Conservation (phyloP, 2,113 vertebrate genomes). For the Gracilinanus agilis region DNA sequence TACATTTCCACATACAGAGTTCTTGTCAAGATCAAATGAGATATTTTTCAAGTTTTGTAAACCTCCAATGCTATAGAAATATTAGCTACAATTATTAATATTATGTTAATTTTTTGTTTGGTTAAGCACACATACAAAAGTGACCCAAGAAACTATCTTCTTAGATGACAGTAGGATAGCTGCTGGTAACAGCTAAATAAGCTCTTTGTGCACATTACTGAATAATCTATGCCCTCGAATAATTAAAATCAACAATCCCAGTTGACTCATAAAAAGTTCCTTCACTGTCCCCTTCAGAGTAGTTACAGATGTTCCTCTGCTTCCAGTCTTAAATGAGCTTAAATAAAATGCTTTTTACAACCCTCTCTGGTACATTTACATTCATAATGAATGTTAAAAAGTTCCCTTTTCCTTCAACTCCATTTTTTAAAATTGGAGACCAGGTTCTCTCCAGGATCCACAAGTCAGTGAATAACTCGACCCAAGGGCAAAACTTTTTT, state of each 20-base stretch:
- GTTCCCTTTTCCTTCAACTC: slow-evolving; percentile 54
- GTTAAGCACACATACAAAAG: neutral
- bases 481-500: slow-evolving; percentile 46
- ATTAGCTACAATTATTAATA: neutral
- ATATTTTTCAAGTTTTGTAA: neutral
- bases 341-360: slow-evolving; percentile 73
- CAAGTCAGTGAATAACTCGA: slow-evolving; percentile 46
- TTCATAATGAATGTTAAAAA: slow-evolving; percentile 72
- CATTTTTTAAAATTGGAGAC: slow-evolving; percentile 62
- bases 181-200: neutral
- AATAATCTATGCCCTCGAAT: slow-evolving; percentile 70
- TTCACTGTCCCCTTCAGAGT: slow-evolving; percentile 71
- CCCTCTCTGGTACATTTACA: slow-evolving; percentile 69
- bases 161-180: slow-evolving; percentile 35
- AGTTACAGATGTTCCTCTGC: slow-evolving; percentile 77
- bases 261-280: slow-evolving; percentile 72
- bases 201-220: slow-evolving; percentile 63
- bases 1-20: neutral
- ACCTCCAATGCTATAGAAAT: neutral
- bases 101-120: neutral
- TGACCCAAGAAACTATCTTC: neutral
- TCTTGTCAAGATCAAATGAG: neutral
- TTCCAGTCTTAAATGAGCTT: slow-evolving; percentile 67
- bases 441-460: slow-evolving; percentile 20
- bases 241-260: slow-evolving; percentile 77